These are phyloP conservation scores for Salvelinus sp. DNA, from an alignment of 2,113 vertebrate species.

Conservation along the genomic window DNA sequence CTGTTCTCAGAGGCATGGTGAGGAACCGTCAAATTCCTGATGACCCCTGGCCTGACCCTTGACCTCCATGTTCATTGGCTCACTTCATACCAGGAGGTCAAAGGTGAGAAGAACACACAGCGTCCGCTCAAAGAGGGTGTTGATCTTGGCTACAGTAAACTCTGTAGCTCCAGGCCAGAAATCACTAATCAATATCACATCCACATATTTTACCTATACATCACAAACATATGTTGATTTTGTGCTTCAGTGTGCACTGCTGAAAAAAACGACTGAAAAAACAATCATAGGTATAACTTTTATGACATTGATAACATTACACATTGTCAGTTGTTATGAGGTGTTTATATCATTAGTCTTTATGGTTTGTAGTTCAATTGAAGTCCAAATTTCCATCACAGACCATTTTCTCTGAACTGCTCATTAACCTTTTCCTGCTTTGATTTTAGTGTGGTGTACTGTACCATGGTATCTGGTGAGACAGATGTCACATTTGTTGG, in stretches of 20 bases:
- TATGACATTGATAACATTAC: not conserved
- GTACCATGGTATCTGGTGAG: not conserved
- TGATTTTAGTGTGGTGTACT: not conserved
- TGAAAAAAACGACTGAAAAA: not conserved
- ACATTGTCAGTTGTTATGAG: not conserved
- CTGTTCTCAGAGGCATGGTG: not conserved
- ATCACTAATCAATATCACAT: not conserved
- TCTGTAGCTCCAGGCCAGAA: not conserved
- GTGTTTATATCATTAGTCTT: not conserved
- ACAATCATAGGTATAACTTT: not conserved
- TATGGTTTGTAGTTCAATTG: not conserved
- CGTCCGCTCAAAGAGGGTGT: not conserved
- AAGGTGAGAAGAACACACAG: not conserved
- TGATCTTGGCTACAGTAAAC: not conserved
- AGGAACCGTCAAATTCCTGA: not conserved
- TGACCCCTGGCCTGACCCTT: too few relatives aligned
- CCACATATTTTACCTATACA: constrained; percentile 14
- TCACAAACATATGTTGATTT: constrained; percentile 9
- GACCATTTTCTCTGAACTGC: not conserved
- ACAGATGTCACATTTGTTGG: not conserved
- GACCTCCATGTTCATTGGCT: not conserved
- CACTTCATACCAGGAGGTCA: not conserved
- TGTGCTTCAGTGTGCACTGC: constrained; percentile 16
- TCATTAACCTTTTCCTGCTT: not conserved
- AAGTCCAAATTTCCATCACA: not conserved